Evolutionary conservation across 2,113 vertebrate genomes (phyloP).

Genomic region (Albula glossodonta): DNA sequence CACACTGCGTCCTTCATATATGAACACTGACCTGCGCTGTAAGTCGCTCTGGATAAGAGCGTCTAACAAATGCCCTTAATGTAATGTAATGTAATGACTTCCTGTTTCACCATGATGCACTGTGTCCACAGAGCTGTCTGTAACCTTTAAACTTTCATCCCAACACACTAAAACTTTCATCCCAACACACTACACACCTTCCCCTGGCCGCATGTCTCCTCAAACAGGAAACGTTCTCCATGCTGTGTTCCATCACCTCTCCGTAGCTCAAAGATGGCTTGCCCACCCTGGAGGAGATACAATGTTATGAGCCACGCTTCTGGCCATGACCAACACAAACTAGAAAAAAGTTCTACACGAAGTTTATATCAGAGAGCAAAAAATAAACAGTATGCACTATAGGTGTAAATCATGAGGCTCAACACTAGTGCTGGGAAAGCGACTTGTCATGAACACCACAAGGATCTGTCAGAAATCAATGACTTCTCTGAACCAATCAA

Average conservation of each 20-base stretch:
- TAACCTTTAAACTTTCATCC: neutral
- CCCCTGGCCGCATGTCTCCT: constrained; percentile 82
- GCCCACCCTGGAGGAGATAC: constrained; percentile 68
- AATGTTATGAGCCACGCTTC: neutral
- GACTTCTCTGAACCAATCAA: too few relatives aligned
- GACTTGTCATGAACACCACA: too few relatives aligned
- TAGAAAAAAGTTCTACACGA: neutral
- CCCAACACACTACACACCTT: constrained; percentile 70
- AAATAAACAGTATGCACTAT: neutral
- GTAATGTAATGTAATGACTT: too few relatives aligned
- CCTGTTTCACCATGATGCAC: neutral
- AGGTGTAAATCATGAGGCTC: too few relatives aligned
- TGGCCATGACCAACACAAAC: neutral
- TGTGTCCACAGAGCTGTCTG: neutral
- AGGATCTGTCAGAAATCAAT: too few relatives aligned
- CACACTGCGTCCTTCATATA: too few relatives aligned
- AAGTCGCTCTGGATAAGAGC: too few relatives aligned
- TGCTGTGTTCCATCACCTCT: constrained; percentile 77
- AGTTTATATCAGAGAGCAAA: neutral
- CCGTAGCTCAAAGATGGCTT: constrained; percentile 88
- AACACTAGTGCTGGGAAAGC: too few relatives aligned
- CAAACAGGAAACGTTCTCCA: constrained; percentile 83
- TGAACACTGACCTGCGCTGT: too few relatives aligned
- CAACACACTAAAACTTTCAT: neutral
- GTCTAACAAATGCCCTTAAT: too few relatives aligned